Evolutionary conservation across 1,140 invertebrate species (phyloP), one percentile per base, ranked within the genome.

Genomic region (Ceratosolen solmsi): DNA sequence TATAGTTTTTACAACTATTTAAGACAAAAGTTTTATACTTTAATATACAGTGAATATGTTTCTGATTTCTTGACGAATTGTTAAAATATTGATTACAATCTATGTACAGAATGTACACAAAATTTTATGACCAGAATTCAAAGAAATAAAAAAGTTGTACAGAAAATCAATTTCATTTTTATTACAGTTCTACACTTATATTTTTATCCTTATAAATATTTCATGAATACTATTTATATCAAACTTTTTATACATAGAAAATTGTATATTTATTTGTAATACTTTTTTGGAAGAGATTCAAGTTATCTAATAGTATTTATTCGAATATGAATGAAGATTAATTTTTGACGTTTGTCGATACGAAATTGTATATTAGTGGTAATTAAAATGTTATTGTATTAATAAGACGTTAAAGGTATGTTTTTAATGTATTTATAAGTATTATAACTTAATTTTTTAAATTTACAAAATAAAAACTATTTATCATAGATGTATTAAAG

Each of bases 21-120:
- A 68, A 38, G 27, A 38, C 13, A 7, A 38, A 68, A 68, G 63
- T 68, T 68, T 65, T 68, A 68, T 38, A 68, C 38, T 68, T 68
- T 38, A 8, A 68, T 8, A 68, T n/a, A 68, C 20, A 65, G 9
- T 68, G 22, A 68, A 68, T 68, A 68, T 68, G 63, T 68, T 38
- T 68, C 63, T 68, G 70, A 79, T 83, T 83, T 84, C 77, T 83
- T 83, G 78, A 83, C 68, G 41, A 79, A 85, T 2, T 76, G 73
- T 76, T 77, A 22, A 63, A 65, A 46, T 46, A 27, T 38, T 65
- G 74, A 75, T 75, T 54, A 58, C 9, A 60, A 58, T 41, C 38
- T 17, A 38, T 41, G 25, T 25, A 22, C 9, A 75, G 0, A 75
- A 41, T 56, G 11, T 60, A 75, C 15, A 41, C 20, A 60, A 75